Evolutionary conservation across 2,797 vertebrate species (phyloP).

Genomic region (Silurus aristotelis): DNA sequence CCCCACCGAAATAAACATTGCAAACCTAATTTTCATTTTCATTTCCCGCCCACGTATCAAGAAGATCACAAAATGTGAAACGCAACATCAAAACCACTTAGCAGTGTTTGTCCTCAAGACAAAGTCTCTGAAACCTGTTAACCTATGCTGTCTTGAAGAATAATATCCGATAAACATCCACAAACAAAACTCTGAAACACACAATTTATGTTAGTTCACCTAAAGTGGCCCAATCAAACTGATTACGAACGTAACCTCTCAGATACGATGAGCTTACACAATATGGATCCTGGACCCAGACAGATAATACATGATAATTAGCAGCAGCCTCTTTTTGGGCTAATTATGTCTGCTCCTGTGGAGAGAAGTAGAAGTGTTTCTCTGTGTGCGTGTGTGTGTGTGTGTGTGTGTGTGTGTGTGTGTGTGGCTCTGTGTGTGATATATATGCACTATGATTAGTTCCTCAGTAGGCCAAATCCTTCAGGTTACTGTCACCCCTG

Average conservation of each 20-base stretch:
- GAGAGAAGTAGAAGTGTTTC: background rate
- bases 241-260: slow-evolving; percentile 52
- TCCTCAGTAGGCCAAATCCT: slow-evolving; percentile 17
- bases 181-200: slow-evolving; percentile 40
- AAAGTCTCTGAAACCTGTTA: slow-evolving; percentile 43
- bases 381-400: slow-evolving; percentile 7
- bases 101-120: slow-evolving; percentile 12
- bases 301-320: slow-evolving; percentile 44
- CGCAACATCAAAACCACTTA: slow-evolving; percentile 16
- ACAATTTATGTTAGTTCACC: slow-evolving; percentile 30
- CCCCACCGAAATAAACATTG: slow-evolving; percentile 6
- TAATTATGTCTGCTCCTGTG: slow-evolving; percentile 25
- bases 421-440: background rate
- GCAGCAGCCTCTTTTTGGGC: slow-evolving; percentile 31
- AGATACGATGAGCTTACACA: slow-evolving; percentile 6
- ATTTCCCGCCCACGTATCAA: slow-evolving; percentile 24
- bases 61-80: slow-evolving; percentile 16
- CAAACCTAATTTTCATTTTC: slow-evolving; percentile 26
- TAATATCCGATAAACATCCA: slow-evolving; percentile 35
- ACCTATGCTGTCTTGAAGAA: slow-evolving; percentile 40
- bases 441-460: slow-evolving; percentile 30
- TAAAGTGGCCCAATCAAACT: slow-evolving; percentile 37
- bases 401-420: slow-evolving; percentile 5
- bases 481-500: slow-evolving; percentile 33
- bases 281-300: slow-evolving; percentile 27